A percentile compares a stretch with the other conserved stretches of the same genome.
These are phyloP conservation scores for Leucopternis melanops DNA, from an alignment of 2,113 vertebrate species.

Conservation along the genomic window DNA sequence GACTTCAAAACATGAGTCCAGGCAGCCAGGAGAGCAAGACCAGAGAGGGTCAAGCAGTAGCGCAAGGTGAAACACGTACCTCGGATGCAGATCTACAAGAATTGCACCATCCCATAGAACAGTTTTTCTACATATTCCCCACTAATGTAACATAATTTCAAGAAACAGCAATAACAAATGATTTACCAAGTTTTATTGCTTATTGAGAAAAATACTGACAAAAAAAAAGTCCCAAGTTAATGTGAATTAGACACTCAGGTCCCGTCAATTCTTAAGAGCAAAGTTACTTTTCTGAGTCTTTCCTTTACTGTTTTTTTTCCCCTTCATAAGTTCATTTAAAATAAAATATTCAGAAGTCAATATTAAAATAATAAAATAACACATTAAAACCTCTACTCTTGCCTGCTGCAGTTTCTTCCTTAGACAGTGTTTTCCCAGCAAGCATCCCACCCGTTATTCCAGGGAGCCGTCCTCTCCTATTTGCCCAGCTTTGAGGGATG, in stretches of 20 bases:
- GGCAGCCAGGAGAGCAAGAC: neutral
- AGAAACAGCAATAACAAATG: neutral
- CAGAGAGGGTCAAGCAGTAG: neutral
- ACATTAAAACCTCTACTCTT: accelerated
- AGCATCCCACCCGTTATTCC: accelerated
- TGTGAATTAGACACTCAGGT: accelerated
- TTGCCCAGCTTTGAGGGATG: neutral
- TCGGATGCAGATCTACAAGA: neutral
- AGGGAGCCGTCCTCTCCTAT: neutral
- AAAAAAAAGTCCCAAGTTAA: neutral
- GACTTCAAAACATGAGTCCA: accelerated
- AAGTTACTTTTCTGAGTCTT: neutral
- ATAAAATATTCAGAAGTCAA: neutral
- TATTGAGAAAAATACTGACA: neutral
- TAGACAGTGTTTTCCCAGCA: accelerated
- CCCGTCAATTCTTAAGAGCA: neutral
- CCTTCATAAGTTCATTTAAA: neutral
- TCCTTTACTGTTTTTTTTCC: neutral
- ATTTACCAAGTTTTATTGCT: neutral
- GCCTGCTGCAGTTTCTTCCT: neutral
- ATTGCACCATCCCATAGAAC: neutral
- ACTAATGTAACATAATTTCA: accelerated
- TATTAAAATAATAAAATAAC: neutral
- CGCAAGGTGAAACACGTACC: accelerated
- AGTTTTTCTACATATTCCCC: neutral